Conservation (phyloP, 2,888 invertebrate species). For the Coecobrya sp. region DNA sequence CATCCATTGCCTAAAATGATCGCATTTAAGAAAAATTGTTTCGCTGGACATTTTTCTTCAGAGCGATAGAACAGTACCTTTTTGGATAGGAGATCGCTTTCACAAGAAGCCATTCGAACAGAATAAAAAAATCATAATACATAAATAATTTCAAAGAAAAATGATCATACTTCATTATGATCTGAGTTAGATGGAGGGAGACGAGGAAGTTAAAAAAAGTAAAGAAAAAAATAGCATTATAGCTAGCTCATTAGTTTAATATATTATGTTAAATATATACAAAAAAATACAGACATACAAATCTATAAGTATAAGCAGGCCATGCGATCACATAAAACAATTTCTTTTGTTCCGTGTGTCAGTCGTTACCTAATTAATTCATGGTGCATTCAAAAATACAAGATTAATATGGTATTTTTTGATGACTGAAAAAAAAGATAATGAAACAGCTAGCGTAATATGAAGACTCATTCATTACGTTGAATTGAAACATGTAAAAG, state of each 20-base stretch:
- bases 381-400: slow-evolving; percentile 76
- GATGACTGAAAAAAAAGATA: slow-evolving; percentile 68
- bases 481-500: slow-evolving; percentile 57
- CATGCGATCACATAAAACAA: slow-evolving; percentile 37
- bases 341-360: slow-evolving; percentile 9
- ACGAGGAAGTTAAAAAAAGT: background rate
- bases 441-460: slow-evolving; percentile 41
- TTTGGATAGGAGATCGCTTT: slow-evolving; percentile 73
- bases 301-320: slow-evolving; percentile 35
- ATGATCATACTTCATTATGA: slow-evolving; percentile 18
- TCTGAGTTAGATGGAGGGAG: background rate
- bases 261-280: background rate
- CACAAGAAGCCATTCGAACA: background rate
- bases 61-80: slow-evolving; percentile 74
- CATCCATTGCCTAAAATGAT: slow-evolving; percentile 76
- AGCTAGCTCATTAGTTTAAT: slow-evolving; percentile 53
- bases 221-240: background rate
- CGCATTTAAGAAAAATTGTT: slow-evolving; percentile 29
- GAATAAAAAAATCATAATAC: background rate
- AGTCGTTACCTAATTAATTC: slow-evolving; percentile 66
- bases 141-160: background rate
- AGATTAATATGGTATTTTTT: slow-evolving; percentile 71
- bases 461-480: slow-evolving; percentile 48
- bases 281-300: background rate
- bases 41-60: slow-evolving; percentile 27